Conservation (phyloP, 2,113 vertebrate genomes). For the Sturnira hondurensis region DNA sequence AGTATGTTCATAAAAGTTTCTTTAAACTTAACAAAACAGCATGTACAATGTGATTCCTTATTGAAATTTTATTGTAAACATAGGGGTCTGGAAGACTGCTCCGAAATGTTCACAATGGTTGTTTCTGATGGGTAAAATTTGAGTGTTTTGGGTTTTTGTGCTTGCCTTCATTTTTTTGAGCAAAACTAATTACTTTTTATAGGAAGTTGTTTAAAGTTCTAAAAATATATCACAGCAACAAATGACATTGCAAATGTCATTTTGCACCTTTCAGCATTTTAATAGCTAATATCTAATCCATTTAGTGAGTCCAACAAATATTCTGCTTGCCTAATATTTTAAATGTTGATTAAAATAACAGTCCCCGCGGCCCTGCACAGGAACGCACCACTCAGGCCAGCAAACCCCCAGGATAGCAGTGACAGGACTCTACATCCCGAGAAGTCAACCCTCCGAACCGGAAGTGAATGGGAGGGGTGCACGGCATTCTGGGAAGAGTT, state of each 20-base stretch:
- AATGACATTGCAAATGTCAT: neutral
- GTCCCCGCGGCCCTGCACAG: accelerated
- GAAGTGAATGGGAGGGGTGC: neutral
- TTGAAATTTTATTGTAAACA: neutral
- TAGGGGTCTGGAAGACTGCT: neutral
- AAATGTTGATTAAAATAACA: neutral
- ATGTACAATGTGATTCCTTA: neutral
- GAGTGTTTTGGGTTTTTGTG: neutral
- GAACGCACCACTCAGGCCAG: accelerated
- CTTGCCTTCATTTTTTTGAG: neutral
- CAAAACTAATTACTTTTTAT: neutral
- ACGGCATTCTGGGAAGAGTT: conserved; percentile 43
- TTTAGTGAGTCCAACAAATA: neutral
- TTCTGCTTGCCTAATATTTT: neutral
- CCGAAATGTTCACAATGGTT: neutral
- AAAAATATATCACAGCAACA: neutral
- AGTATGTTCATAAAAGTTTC: neutral
- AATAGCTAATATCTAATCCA: neutral
- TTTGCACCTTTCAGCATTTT: neutral
- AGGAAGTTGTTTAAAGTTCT: neutral
- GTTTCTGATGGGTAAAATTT: neutral
- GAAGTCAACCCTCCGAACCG: neutral
- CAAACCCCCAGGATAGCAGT: accelerated
- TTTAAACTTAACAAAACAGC: neutral
- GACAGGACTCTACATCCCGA: neutral